phyloP scores from a whole-genome alignment of 2,888 invertebrate species.

The Anticlea derivata region DNA sequence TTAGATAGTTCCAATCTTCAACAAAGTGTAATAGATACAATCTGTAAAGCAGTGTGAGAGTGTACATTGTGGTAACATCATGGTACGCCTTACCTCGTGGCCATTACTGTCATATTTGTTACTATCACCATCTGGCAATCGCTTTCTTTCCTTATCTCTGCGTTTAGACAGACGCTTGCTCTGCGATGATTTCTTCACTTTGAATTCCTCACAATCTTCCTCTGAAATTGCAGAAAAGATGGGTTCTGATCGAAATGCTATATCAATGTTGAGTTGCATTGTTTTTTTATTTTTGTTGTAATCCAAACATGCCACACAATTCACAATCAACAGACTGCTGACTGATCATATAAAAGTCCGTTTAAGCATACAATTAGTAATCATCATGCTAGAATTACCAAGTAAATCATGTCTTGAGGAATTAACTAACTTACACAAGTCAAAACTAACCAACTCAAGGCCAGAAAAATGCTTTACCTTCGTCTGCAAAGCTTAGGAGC shows the following conservation, averaged over 20 bases:
- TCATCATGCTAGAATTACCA: too few species aligned
- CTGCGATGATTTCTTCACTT: constrained; percentile 97
- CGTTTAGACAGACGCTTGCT: constrained; percentile 95
- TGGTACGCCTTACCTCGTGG: constrained; percentile 63
- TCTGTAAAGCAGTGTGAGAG: constrained; percentile 23
- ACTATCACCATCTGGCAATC: constrained; percentile 65
- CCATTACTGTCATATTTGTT: constrained; percentile 69
- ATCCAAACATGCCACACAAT: too few species aligned
- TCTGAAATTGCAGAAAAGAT: constrained; percentile 51
- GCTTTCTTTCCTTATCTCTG: constrained; percentile 88
- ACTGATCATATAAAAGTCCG: too few species aligned
- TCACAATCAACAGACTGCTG: too few species aligned
- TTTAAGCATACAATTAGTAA: too few species aligned
- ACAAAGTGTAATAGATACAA: constrained; percentile 8
- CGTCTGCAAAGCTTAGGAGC: constrained; percentile 92
- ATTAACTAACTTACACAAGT: too few species aligned
- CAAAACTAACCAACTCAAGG: background rate
- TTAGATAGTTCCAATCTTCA: constrained; percentile 15
- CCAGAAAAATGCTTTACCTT: constrained; percentile 63
- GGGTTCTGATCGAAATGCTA: too few species aligned
- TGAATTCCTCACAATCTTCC: constrained; percentile 95
- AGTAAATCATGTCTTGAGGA: too few species aligned
- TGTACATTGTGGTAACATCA: constrained; percentile 23
- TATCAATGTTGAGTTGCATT: too few species aligned
- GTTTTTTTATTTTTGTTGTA: too few species aligned